Conservation (phyloP, 2,113 vertebrate species). For the Hippocampus zosterae region DNA sequence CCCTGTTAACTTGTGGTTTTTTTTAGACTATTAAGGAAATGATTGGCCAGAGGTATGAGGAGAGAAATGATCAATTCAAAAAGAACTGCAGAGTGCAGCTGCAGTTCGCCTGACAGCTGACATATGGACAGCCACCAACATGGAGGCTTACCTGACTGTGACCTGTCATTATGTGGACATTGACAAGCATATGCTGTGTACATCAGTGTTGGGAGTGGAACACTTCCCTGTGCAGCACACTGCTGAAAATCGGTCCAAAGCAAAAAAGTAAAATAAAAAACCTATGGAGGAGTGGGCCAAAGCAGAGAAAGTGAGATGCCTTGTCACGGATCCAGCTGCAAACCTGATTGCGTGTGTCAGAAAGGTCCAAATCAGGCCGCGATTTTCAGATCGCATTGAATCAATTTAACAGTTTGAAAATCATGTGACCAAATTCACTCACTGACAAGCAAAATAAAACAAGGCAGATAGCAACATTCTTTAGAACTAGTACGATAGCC, state of each 20-base stretch:
- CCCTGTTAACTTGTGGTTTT: too few relatives aligned
- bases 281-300: not conserved
- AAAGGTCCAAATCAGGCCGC: too few relatives aligned
- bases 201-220: not conserved
- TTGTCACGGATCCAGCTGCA: not conserved
- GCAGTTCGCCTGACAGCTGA: too few relatives aligned
- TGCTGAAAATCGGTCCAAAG: not conserved
- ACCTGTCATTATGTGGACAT: too few relatives aligned
- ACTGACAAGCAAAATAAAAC: not conserved
- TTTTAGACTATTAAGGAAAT: too few relatives aligned
- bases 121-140: too few relatives aligned
- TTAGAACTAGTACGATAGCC: not conserved
- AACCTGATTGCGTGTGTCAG: too few relatives aligned
- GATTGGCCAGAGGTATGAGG: too few relatives aligned
- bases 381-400: too few relatives aligned
- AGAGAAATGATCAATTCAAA: too few relatives aligned
- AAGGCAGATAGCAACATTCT: not conserved
- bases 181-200: not conserved
- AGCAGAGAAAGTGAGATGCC: not conserved
- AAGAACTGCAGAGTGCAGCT: too few relatives aligned
- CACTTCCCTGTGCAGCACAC: not conserved
- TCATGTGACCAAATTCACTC: not conserved
- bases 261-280: not conserved
- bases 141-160: too few relatives aligned
- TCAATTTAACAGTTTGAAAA: not conserved